Base-by-base conservation (phyloP, 2,888 invertebrate genomes). In the Ectemnius continuus region DNA sequence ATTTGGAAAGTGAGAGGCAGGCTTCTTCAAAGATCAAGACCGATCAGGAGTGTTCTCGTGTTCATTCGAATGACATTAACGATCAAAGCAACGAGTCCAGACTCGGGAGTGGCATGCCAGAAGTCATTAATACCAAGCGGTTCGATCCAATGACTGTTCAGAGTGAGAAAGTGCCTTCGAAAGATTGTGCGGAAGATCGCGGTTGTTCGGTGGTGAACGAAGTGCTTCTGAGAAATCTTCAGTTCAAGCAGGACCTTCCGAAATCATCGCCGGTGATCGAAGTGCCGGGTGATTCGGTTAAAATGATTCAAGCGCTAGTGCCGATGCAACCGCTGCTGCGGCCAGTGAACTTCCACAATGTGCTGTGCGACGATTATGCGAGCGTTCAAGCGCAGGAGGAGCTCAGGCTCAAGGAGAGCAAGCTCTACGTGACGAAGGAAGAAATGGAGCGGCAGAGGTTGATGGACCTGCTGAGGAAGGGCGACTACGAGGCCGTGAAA, bases 361-460 rank as follows among this genome's bases (percentile, higher is more conserved):
- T 88, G 4, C 67, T 88, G 60, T 86, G 85, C 73, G 87, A 88
- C 68, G 84, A 88, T 81, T 88, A 88, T 74, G 84, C 82, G 63
- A 85, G 83, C 61, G 61, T 80, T 70, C 79, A 52, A 52, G 52
- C 52, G 14, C 52, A 69, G 46, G 77, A 69, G 46, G 77, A 84
- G 28, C 69, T 72, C 14, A 78, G 76, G 58, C 71, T 73, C 4
- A 79, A 83, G 61, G 84, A 82, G 64, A 82, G 61, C 59, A 85
- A 88, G 77, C 80, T 88, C 56, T 86, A 87, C 73, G 83, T 84
- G 75, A 87, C 87, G 75, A 88, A 86, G 79, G 88, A 88, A 62
- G 87, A 88, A 65, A 85, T 86, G 83, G 88, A 88, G 79, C 82
- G 86, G 11, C 86, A 84, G 67, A 87, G 83, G 76, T 71, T 89